These are phyloP conservation scores for Myotis vivesi DNA, from an alignment of 2,797 vertebrate genomes.

Conservation along the genomic window DNA sequence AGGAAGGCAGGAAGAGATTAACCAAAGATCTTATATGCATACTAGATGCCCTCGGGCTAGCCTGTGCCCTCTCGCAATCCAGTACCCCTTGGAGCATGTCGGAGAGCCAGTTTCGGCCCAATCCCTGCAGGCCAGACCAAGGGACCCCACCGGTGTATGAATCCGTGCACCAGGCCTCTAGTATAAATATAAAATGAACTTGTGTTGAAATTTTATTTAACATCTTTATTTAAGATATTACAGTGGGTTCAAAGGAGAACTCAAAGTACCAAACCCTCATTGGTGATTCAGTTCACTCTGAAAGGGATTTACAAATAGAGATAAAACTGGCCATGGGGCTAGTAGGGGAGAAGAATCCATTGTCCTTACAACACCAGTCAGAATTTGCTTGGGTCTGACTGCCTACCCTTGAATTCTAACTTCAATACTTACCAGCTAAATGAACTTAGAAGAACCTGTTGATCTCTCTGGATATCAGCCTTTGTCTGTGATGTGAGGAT, in stretches of 20 bases:
- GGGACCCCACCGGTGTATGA: no score
- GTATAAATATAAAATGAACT: constrained; percentile 8
- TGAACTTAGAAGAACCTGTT: background rate
- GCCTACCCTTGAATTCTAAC: background rate
- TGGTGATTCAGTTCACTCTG: background rate
- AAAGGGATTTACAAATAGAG: background rate
- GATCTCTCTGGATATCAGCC: background rate
- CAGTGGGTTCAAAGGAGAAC: background rate
- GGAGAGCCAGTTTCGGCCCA: no score
- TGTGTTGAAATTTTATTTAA: background rate
- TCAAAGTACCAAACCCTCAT: background rate
- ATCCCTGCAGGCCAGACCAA: no score
- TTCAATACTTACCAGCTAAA: background rate
- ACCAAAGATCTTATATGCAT: no score
- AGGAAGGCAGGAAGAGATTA: no score
- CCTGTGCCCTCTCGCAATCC: no score
- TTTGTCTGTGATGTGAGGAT: background rate
- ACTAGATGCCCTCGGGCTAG: no score
- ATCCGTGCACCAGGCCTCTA: no score
- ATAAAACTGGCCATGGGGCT: background rate
- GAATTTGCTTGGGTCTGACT: background rate
- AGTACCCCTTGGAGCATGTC: no score
- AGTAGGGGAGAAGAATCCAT: no score
- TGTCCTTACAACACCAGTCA: background rate
- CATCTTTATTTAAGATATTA: background rate